phyloP scores from a whole-genome alignment of 2,888 invertebrate species.

The Belgica antarctica region DNA sequence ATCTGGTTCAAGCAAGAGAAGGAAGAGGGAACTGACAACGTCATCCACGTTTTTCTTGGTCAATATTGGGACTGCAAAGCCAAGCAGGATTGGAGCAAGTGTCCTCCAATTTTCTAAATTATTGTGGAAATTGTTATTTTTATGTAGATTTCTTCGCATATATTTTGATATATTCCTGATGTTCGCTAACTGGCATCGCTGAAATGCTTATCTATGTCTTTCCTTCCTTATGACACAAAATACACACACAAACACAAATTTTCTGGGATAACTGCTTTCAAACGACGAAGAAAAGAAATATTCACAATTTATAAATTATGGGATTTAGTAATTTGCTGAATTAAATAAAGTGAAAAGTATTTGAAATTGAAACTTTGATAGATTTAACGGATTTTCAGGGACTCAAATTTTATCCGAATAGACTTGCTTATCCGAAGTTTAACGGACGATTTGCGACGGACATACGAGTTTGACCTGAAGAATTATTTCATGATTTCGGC shows the following conservation, averaged over 20 bases:
- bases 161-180: not conserved
- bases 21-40: constrained; percentile 65
- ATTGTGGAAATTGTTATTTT: not conserved
- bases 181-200: too few relatives aligned
- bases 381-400: not conserved
- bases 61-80: constrained; percentile 93
- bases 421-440: too few relatives aligned
- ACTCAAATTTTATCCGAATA: not conserved
- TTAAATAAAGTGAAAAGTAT: not conserved
- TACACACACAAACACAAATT: not conserved
- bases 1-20: constrained; percentile 86
- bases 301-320: not conserved
- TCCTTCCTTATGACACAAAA: not conserved
- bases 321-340: constrained; percentile 12
- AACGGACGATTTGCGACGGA: too few relatives aligned
- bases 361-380: not conserved
- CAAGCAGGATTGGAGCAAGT: constrained; percentile 80
- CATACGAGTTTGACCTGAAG: not conserved
- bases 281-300: not conserved
- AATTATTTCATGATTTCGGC: too few relatives aligned
- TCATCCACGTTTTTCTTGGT: constrained; percentile 77
- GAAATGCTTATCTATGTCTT: constrained; percentile 18
- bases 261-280: not conserved
- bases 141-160: not conserved
- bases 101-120: constrained; percentile 75